phyloP scores from a whole-genome alignment of 1,140 invertebrate genomes.

The Ladona fulva region DNA sequence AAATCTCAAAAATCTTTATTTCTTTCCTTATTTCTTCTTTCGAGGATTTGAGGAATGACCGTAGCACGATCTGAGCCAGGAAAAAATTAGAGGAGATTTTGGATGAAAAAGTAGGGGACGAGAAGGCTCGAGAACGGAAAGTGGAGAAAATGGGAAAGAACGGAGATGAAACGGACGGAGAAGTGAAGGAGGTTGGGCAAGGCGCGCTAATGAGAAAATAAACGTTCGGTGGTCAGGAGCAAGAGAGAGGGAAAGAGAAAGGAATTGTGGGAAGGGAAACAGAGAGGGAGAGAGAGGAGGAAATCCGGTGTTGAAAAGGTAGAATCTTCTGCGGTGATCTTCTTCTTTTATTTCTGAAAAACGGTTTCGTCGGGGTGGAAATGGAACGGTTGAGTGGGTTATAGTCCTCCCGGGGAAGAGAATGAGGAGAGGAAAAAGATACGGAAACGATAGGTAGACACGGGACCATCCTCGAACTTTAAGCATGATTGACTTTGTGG shows the following conservation, averaged over 20 bases:
- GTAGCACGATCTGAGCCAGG: too few relatives aligned
- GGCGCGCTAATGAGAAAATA: neutral
- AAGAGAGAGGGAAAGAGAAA: neutral
- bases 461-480: too few relatives aligned
- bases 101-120: neutral
- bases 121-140: neutral
- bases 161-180: neutral
- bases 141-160: neutral
- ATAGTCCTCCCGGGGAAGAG: neutral
- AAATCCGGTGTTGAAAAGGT: conserved; percentile 9
- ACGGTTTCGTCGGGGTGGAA: neutral
- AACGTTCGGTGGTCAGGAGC: neutral
- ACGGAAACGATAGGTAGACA: too few relatives aligned
- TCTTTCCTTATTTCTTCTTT: too few relatives aligned
- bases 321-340: neutral
- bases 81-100: too few relatives aligned
- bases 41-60: too few relatives aligned
- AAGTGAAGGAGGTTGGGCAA: neutral
- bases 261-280: neutral
- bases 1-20: too few relatives aligned
- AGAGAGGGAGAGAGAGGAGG: neutral
- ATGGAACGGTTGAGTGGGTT: neutral
- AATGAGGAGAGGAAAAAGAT: neutral
- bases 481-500: too few relatives aligned
- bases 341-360: neutral